Evolutionary conservation across 1,140 invertebrate genomes (phyloP), one percentile per base, ranked within the genome.

Genomic region (Ips nitidus): DNA sequence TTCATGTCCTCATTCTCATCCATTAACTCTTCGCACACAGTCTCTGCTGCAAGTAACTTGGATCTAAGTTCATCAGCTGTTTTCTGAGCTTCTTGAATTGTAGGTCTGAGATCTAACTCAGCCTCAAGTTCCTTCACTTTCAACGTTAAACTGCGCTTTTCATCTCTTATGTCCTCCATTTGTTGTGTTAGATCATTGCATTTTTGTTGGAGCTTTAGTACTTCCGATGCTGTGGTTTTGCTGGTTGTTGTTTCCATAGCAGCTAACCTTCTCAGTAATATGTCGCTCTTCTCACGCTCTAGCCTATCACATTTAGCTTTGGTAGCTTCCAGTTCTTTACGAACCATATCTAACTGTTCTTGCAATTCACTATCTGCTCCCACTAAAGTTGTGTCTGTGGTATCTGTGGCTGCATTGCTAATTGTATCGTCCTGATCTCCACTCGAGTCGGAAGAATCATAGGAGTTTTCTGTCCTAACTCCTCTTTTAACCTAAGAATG

Each of bases 1-100:
- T 97, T 96, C 82, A 98, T 91, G 56, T 94, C 91, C 78, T 97
- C 93, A 82, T 99, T 99, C 81, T 99, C 97, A 76, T 98, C 94
- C 90, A 95, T 94, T 1, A 99, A 83, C 72, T 94, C 93, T 79
- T 97, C 94, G 76, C 94, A 94, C 1, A 97, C 83, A 56, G 90
- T 91, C 83, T 98, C 95, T 1, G 94, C 91, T 22, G 92, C 90
- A 63, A 90, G 81, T 22, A 95, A 80, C 81, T 97, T 95, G 1
- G 90, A 88, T 71, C 88, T 83, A 22, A 95, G 81, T 74, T 92
- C 90, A 70, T 92, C 88, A 7, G 86, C 83, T 66, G 83, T 83
- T 75, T 81, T 82, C 62, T 83, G 83, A 77, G 81, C 86, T 72
- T 77, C 79, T 79, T 82, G 88, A 74, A 75, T 78, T 74, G 82